Evolutionary conservation across 2,888 invertebrate species (phyloP), one percentile per base, ranked within the genome.

Genomic region (Serrognathus titanus): DNA sequence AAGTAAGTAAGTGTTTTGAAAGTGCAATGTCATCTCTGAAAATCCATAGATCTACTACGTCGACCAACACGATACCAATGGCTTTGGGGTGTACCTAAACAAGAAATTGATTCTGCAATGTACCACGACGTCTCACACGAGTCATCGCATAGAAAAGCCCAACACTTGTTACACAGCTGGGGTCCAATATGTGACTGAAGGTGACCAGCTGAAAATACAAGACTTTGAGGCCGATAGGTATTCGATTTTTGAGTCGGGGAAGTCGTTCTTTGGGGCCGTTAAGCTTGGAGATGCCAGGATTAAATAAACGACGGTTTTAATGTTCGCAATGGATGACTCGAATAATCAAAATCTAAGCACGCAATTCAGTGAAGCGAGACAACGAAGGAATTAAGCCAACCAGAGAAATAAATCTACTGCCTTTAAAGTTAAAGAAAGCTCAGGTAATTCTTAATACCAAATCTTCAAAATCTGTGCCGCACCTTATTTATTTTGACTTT

Each of bases 191-290:
- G 76, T 90, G 7, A 78, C 79, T 43, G 80, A 82, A 31, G 84
- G 86, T 10, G 92, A 92, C 69, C 80, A 78, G 13, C 77, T 92
- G 10, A 83, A 85, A 4, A 76, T 92, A 9, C 82, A 85, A 51
- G 92, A 92, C 68, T 83, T 90, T 1, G 84, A 85, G 11, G 84
- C 85, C 10, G 82, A 84, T 48, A 77, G 87, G 48, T 87, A 85
- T 71, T 85, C 87, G 0, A 76, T 89, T 47, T 87, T 89, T 79
- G 84, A 87, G 67, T 82, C 83, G 1, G 89, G 89, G 63, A 90
- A 90, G 73, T 91, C 90, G 67, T 92, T 90, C 79, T 90, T 92
- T 66, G 92, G 92, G 37, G 80, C 90, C n/a, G 82, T 90, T 51
- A 90, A 88, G 75, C 76, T 89, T n/a, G 85, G 84, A 11, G 86